phyloP scores from a whole-genome alignment of 92 coral and sea anemone species.

The Porites cylindrica region DNA sequence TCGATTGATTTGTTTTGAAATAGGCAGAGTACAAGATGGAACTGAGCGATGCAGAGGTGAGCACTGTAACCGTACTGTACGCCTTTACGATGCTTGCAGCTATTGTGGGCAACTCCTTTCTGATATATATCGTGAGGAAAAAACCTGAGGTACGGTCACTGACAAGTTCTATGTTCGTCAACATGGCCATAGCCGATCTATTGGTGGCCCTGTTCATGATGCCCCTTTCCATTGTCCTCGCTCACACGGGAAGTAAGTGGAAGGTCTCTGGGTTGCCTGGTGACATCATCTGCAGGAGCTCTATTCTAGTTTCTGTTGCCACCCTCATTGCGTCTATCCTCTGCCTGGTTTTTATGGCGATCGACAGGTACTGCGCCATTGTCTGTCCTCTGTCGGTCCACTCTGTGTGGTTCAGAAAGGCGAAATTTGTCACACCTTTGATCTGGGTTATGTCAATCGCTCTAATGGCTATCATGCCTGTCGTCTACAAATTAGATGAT shows the following conservation, averaged over 20 bases:
- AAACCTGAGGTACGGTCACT: slow-evolving; percentile 68
- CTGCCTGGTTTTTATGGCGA: slow-evolving; percentile 55
- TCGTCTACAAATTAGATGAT: not conserved
- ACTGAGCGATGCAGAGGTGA: no score
- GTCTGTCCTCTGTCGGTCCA: slow-evolving; percentile 59
- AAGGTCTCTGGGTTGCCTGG: slow-evolving; percentile 44
- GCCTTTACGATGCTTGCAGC: no score
- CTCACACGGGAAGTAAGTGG: slow-evolving; percentile 41
- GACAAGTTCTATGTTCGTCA: slow-evolving; percentile 68
- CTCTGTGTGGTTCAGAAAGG: slow-evolving; percentile 8
- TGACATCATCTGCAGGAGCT: not conserved
- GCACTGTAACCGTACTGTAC: no score
- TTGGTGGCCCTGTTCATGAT: slow-evolving; percentile 61
- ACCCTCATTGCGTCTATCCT: slow-evolving; percentile 71
- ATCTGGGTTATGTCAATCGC: slow-evolving; percentile 1
- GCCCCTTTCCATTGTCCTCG: slow-evolving; percentile 54
- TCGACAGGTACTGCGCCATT: slow-evolving; percentile 69
- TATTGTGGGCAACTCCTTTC: no score
- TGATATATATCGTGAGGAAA: slow-evolving; percentile 39
- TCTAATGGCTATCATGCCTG: not conserved
- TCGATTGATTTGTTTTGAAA: no score
- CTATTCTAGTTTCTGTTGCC: slow-evolving; percentile 34
- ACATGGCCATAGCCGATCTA: slow-evolving; percentile 74
- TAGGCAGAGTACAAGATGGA: no score
- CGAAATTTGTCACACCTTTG: not conserved